Conservation (phyloP, 2,888 invertebrate species). For the Tetranychus piercei region DNA sequence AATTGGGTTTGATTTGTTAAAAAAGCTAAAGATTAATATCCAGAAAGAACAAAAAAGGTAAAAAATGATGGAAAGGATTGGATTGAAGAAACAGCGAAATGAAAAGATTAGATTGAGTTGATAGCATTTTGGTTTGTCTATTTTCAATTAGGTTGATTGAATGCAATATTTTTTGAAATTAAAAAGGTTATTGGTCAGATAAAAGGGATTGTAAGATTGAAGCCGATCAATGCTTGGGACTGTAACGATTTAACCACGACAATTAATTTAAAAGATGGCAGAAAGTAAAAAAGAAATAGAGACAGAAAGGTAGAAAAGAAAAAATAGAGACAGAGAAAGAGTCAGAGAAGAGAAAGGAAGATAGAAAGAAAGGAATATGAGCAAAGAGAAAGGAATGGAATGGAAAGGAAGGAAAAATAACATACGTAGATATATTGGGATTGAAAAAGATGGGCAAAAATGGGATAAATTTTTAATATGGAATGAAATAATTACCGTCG, state of each 20-base stretch:
- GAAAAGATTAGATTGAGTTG: not conserved
- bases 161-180: not conserved
- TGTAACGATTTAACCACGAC: not conserved
- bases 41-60: constrained; percentile 8
- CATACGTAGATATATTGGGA: not conserved
- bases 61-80: not conserved
- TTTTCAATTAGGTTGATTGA: not conserved
- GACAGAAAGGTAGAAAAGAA: not conserved
- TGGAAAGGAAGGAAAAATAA: not conserved
- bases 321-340: not conserved
- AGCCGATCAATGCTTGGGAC: too few species aligned
- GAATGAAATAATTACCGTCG: constrained; percentile 5
- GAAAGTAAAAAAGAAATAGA: not conserved
- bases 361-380: not conserved
- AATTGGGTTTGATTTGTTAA: not conserved
- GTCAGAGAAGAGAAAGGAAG: not conserved
- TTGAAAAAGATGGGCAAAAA: not conserved
- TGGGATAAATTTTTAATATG: not conserved
- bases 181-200: not conserved
- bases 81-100: not conserved
- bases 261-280: not conserved
- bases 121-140: not conserved
- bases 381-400: not conserved
- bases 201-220: too few species aligned
- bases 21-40: not conserved